Evolutionary conservation across 23 tunicate genomes (phyloP).

Genomic region (Pegea sp.): DNA sequence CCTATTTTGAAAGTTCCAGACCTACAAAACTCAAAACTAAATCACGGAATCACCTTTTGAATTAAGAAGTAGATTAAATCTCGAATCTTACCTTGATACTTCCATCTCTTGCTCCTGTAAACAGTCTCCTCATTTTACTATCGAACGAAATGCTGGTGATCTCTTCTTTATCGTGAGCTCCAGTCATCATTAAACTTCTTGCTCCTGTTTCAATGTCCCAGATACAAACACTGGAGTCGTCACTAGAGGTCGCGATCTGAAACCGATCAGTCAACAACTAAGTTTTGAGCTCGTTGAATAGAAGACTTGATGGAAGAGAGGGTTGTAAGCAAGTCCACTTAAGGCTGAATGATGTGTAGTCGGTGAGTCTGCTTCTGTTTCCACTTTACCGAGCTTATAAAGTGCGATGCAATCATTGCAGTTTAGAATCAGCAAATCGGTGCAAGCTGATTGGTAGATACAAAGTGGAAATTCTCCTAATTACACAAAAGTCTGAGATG

Average conservation of each 20-base stretch:
- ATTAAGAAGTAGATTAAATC: not conserved
- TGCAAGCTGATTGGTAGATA: constrained; percentile 23
- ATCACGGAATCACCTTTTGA: not conserved
- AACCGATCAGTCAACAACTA: not conserved
- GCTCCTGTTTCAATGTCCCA: constrained; percentile 84
- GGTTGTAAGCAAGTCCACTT: constrained; percentile 53
- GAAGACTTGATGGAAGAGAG: constrained; percentile 43
- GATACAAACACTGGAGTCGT: constrained; percentile 68
- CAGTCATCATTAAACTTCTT: constrained; percentile 37
- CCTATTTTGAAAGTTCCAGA: constrained; percentile 90
- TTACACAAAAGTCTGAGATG: not conserved
- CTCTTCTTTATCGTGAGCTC: constrained; percentile 70
- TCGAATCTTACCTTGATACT: constrained; percentile 41
- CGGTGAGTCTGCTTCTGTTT: constrained; percentile 67
- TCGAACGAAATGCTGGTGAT: constrained; percentile 64
- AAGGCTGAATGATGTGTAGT: constrained; percentile 77
- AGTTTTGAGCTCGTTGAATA: not conserved
- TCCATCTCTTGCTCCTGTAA: constrained; percentile 92
- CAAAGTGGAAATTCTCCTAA: constrained; percentile 77
- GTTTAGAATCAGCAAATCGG: constrained; percentile 44
- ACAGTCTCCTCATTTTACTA: constrained; percentile 34
- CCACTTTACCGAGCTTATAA: constrained; percentile 76
- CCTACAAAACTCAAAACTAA: constrained; percentile 11
- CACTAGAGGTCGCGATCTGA: constrained; percentile 67
- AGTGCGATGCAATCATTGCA: constrained; percentile 80